phyloP scores from a whole-genome alignment of 2,797 vertebrate genomes.

The Sternotherus odoratus region DNA sequence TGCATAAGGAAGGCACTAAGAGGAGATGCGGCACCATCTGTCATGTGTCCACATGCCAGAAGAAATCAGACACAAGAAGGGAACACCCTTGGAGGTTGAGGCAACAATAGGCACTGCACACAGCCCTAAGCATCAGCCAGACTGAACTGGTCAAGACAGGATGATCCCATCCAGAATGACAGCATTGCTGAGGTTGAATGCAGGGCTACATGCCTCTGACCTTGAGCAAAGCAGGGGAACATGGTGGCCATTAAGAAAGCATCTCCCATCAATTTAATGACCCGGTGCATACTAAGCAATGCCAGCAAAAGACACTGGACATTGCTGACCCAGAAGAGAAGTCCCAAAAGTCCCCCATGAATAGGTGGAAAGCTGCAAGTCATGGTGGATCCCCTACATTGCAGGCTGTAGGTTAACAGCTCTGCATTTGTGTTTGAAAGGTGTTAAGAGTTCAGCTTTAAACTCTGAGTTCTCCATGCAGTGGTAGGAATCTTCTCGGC shows the following conservation, averaged over 20 bases:
- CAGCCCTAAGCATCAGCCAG: neutral
- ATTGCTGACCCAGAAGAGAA: neutral
- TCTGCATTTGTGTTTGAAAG: neutral
- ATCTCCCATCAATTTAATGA: neutral
- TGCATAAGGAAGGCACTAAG: neutral
- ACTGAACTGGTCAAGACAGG: neutral
- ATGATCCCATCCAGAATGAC: neutral
- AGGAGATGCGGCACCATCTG: neutral
- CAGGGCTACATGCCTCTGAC: neutral
- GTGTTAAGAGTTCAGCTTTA: neutral
- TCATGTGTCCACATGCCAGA: neutral
- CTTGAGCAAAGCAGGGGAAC: neutral
- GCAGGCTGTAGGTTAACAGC: neutral
- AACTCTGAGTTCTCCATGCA: neutral
- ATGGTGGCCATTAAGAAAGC: neutral
- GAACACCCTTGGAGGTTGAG: neutral
- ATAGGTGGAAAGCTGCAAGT: neutral
- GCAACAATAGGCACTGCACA: neutral
- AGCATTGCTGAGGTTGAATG: neutral
- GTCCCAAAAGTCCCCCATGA: neutral
- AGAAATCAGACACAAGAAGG: neutral
- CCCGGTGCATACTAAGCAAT: neutral
- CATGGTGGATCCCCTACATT: neutral
- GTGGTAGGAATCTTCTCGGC: neutral
- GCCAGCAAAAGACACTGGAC: neutral